These are phyloP conservation scores for Sarcophaga carnaria DNA, from an alignment of 2,888 invertebrate genomes.

Conservation along the genomic window DNA sequence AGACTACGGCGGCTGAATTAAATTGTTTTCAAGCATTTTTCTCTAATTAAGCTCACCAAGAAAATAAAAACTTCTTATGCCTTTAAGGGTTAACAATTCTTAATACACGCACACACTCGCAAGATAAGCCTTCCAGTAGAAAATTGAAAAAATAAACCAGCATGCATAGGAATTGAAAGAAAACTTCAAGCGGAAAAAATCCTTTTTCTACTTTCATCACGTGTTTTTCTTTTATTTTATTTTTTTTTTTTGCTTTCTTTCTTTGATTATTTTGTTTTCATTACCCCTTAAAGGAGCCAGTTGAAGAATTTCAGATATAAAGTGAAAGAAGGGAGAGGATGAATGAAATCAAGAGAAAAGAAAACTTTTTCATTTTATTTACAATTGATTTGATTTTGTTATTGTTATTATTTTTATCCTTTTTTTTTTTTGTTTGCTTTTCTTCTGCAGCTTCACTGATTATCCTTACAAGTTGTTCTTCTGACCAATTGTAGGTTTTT, in stretches of 20 bases:
- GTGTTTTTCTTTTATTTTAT: too few relatives aligned
- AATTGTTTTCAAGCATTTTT: too few relatives aligned
- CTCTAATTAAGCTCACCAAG: too few relatives aligned
- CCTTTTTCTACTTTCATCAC: too few relatives aligned
- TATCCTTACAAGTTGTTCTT: slow-evolving; percentile 41
- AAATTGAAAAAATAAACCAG: too few relatives aligned
- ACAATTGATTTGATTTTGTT: slow-evolving; percentile 59
- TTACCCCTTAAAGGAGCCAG: not conserved
- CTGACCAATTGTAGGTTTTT: slow-evolving; percentile 22
- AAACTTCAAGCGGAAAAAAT: not conserved
- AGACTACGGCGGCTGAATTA: too few relatives aligned
- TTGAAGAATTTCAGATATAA: not conserved
- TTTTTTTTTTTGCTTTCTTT: not conserved
- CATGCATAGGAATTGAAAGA: not conserved
- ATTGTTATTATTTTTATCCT: slow-evolving; percentile 35
- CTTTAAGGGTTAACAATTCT: not conserved
- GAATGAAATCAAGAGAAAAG: slow-evolving; percentile 13
- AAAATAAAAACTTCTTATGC: not conserved
- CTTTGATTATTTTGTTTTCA: slow-evolving; percentile 27
- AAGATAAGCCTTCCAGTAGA: too few relatives aligned
- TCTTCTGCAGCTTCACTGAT: slow-evolving; percentile 51
- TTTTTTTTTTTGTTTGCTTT: slow-evolving; percentile 47
- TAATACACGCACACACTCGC: too few relatives aligned
- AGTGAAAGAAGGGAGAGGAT: not conserved
- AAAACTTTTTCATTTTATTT: slow-evolving; percentile 34